Percentiles rank a stretch among this genome's conserved stretches.
phyloP scores from a whole-genome alignment of 2,797 vertebrate genomes.

The Oreortyx pictus region DNA sequence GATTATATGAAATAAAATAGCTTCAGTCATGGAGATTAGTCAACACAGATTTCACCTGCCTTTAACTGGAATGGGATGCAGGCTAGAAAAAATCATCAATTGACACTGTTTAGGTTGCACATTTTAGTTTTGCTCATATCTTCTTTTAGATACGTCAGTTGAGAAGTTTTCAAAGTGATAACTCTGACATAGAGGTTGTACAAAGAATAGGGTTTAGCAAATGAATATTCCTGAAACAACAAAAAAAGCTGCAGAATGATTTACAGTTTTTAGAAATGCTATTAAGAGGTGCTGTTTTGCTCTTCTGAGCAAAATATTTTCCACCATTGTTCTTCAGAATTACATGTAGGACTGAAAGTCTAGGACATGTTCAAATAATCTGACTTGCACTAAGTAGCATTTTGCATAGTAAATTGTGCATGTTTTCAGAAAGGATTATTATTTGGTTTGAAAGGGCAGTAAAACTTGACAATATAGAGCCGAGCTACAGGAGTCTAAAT shows the following conservation, averaged over 20 bases:
- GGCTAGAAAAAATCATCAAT: slow-evolving; percentile 7
- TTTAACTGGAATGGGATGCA: background rate
- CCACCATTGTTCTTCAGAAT: background rate
- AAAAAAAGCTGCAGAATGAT: background rate
- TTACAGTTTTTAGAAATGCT: background rate
- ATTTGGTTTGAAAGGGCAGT: background rate
- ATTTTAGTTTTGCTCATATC: background rate
- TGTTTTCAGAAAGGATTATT: background rate
- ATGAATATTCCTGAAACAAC: background rate
- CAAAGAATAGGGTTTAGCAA: background rate
- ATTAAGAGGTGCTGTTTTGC: background rate
- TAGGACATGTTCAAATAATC: background rate
- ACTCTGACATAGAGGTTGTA: background rate
- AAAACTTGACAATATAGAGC: background rate
- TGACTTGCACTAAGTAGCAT: background rate
- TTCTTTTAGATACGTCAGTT: background rate
- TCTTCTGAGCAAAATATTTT: background rate
- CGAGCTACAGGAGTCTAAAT: background rate
- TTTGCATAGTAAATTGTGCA: background rate
- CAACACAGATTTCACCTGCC: slow-evolving; percentile 31
- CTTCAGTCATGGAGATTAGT: background rate
- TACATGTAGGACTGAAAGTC: background rate
- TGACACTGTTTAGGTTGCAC: background rate
- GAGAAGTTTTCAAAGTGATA: slow-evolving; percentile 8
- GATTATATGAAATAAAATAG: slow-evolving; percentile 37